phyloP scores from a whole-genome alignment of 2,797 vertebrate genomes.

The Cirrhinus molitorella region DNA sequence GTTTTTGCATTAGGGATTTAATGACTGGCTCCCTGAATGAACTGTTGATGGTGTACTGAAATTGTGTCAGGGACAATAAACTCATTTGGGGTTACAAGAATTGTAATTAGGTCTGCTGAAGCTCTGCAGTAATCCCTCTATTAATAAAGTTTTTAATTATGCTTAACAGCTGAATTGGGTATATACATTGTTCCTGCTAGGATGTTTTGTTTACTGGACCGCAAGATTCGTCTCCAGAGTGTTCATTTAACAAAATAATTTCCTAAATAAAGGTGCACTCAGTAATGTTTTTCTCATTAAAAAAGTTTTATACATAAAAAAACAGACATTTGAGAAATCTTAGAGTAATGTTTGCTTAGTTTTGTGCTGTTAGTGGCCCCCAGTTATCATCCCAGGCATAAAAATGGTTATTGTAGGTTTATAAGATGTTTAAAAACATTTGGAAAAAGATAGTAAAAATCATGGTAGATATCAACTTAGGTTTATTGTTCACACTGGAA shows the following conservation, averaged over 20 bases:
- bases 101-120: constrained; percentile 43
- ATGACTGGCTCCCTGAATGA: constrained; percentile 24
- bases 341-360: not conserved
- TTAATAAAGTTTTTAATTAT: constrained; percentile 43
- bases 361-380: not conserved
- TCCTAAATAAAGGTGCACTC: constrained; percentile 30
- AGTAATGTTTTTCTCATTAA: constrained; percentile 10
- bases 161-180: constrained; percentile 48
- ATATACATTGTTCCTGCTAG: constrained; percentile 20
- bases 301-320: constrained; percentile 17
- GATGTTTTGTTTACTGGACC: constrained; percentile 29
- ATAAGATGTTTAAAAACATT: not conserved
- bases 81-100: constrained; percentile 33
- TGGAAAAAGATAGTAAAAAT: not conserved
- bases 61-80: constrained; percentile 42
- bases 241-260: constrained; percentile 32
- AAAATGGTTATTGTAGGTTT: not conserved
- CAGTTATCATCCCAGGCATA: not conserved
- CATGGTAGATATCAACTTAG: not conserved
- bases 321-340: not conserved
- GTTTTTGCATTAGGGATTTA: constrained; percentile 1
- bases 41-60: constrained; percentile 19
- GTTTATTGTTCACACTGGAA: not conserved
- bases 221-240: constrained; percentile 27
- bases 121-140: constrained; percentile 30